Evolutionary conservation across 2,888 invertebrate genomes (phyloP), one percentile per base, ranked within the genome.

Genomic region (Cerastoderma edule): DNA sequence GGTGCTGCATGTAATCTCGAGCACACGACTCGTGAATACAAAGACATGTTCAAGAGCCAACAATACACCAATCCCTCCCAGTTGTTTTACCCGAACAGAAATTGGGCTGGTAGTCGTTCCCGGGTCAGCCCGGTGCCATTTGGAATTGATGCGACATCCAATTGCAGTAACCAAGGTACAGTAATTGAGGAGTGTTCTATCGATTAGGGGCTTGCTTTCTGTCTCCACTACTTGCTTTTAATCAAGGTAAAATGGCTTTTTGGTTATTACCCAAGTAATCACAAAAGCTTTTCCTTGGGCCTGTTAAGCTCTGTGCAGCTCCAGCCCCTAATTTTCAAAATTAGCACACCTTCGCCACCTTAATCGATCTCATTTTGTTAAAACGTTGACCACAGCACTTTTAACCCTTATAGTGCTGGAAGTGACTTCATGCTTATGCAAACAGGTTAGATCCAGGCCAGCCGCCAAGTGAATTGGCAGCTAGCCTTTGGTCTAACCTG

Each of bases 81-180:
- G 4, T 53, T 53, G n/a, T 53, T 53, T 27, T 53, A 5, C 27
- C 53, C 53, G n/a, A 53, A 53, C 24, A 5, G 53, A 53, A 53
- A n/a, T n/a, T n/a, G 53, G 27, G 53, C 19, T 27, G 2, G 16
- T 13, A 16, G 39, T 8, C 39, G 16, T 8, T 13, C 39, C 39
- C 16, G 39, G 10, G 39, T 8, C 39, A 6, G 46, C 22, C 46
- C 16, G 46, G 16, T 46, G 4, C 22, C 46, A 4, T 13, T n/a
- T 13, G 46, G 46, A 13, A 22, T 46, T 46, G 46, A 46, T 46
- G 5, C 46, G 4, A 19, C 22, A 4, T 19, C 22, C 46, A 46
- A 19, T 13, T 53, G 27, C 13, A n/a, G n/a, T n/a, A n/a, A n/a
- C n/a, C 53, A 53, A 53, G 53, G 53, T 53, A 53, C 10, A 27